Evolutionary conservation across 1,140 invertebrate species (phyloP).

Genomic region (Nephotettix cincticeps): DNA sequence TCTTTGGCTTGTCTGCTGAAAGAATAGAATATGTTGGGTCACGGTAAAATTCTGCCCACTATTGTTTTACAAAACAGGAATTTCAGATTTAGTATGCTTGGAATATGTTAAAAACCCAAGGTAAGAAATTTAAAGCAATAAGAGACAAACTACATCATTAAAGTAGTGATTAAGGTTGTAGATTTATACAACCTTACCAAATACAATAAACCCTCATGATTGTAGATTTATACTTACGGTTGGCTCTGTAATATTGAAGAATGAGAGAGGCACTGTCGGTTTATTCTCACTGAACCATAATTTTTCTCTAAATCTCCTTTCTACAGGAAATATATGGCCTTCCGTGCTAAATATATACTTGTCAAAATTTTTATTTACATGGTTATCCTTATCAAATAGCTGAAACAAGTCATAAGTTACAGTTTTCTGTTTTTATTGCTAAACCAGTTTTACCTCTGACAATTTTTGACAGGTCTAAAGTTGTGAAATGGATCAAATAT

Average conservation of each 20-base stretch:
- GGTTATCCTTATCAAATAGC: constrained; percentile 68
- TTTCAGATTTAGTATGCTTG: no score
- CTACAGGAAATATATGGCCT: constrained; percentile 65
- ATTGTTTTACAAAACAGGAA: no score
- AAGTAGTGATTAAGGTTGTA: no score
- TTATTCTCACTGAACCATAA: constrained; percentile 40
- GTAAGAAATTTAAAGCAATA: no score
- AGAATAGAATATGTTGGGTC: no score
- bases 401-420: constrained; percentile 46
- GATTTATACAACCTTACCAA: no score
- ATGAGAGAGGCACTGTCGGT: constrained; percentile 4
- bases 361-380: constrained; percentile 57
- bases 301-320: constrained; percentile 48
- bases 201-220: no score
- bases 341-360: constrained; percentile 67
- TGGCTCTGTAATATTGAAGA: constrained; percentile 34
- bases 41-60: no score
- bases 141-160: no score
- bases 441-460: background rate
- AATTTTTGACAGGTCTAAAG: background rate
- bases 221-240: constrained; percentile 40
- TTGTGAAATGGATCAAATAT: background rate
- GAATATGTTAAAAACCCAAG: no score
- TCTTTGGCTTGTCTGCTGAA: no score
- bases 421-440: background rate